Percentiles rank a stretch among this genome's conserved stretches.
Evolutionary conservation across 1,140 invertebrate species (phyloP).

Genomic region (Notospermus geniculatus): DNA sequence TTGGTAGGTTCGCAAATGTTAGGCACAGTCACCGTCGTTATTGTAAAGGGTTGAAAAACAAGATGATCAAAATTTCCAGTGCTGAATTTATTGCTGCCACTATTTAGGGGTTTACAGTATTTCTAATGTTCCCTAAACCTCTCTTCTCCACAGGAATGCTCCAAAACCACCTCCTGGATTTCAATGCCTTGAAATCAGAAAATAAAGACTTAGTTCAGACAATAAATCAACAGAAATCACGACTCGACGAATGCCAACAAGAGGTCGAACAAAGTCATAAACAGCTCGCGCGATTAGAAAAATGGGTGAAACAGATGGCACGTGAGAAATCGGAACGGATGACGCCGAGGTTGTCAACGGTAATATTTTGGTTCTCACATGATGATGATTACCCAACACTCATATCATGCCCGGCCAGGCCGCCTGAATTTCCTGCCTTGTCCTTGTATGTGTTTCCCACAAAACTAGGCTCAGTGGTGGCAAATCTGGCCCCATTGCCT

Average conservation of each 20-base stretch:
- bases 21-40: no score
- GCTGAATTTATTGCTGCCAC: no score
- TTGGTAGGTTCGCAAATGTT: constrained; percentile 25
- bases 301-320: constrained; percentile 35
- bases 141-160: constrained; percentile 22
- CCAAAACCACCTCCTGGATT: constrained; percentile 24
- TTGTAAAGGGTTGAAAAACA: no score
- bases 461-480: no score
- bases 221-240: constrained; percentile 26
- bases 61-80: no score
- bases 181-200: constrained; percentile 29
- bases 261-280: constrained; percentile 40
- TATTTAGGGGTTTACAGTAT: no score
- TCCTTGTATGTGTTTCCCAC: no score
- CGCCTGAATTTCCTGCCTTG: no score
- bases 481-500: no score
- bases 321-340: background rate
- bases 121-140: background rate
- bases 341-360: constrained; percentile 4
- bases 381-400: no score
- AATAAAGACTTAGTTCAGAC: constrained; percentile 28
- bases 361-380: no score
- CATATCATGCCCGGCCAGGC: no score
- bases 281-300: constrained; percentile 36
- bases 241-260: constrained; percentile 28